A percentile compares a stretch with the other conserved stretches of the same genome.
Conservation (phyloP, 2,888 invertebrate species). For the Drosophila mercatorum region DNA sequence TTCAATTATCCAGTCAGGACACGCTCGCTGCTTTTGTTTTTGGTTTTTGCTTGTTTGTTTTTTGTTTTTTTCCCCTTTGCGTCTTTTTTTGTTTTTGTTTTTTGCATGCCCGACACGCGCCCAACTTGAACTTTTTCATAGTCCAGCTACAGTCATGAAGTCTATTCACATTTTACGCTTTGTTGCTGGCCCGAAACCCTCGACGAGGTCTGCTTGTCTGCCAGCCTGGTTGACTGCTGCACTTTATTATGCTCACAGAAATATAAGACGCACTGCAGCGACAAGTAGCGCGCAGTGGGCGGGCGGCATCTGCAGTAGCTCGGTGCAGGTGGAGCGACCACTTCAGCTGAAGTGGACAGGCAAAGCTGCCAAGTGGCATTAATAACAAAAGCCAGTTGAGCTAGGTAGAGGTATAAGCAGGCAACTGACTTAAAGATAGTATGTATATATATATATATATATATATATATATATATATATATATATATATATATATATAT, state of each 20-base stretch:
- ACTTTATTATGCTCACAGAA: constrained; percentile 66
- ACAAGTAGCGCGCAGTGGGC: constrained; percentile 1
- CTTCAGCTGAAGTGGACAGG: constrained; percentile 64
- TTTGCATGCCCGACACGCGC: constrained; percentile 63
- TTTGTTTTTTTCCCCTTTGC: constrained; percentile 2
- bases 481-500: constrained; percentile 1
- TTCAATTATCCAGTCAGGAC: constrained; percentile 80
- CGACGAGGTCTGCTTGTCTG: constrained; percentile 31
- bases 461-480: neutral
- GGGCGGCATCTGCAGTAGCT: constrained; percentile 19
- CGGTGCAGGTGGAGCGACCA: constrained; percentile 55
- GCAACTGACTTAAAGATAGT: constrained; percentile 28
- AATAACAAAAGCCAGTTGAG: constrained; percentile 63
- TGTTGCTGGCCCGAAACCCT: constrained; percentile 67
- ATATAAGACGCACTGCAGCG: constrained; percentile 44
- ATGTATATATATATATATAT: neutral
- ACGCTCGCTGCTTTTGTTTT: constrained; percentile 63
- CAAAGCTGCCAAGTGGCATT: constrained; percentile 69
- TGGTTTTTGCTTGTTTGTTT: constrained; percentile 49
- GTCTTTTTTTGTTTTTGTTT: constrained; percentile 35
- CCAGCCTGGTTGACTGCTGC: constrained; percentile 51
- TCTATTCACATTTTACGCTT: constrained; percentile 76
- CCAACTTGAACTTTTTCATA: constrained; percentile 39
- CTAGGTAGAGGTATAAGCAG: constrained; percentile 35
- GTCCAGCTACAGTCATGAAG: constrained; percentile 49